Percentiles rank a stretch among this genome's conserved stretches.
Evolutionary conservation across 2,113 vertebrate genomes (phyloP).

Genomic region (Eudyptes chrysolophus): DNA sequence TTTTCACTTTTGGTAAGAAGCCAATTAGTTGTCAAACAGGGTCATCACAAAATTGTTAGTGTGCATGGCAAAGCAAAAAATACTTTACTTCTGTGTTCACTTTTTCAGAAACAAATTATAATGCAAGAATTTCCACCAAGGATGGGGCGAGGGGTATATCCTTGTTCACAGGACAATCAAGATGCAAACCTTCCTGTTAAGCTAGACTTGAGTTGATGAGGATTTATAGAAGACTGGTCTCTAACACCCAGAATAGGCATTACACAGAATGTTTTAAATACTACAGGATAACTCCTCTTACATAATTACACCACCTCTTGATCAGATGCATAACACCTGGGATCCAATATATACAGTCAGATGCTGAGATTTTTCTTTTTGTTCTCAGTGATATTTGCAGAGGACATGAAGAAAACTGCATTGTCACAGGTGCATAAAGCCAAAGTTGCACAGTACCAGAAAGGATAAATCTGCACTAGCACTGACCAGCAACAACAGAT

Average conservation of each 20-base stretch:
- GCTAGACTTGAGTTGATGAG: not conserved
- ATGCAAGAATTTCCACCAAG: not conserved
- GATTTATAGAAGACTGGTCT: not conserved
- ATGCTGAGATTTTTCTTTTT: not conserved
- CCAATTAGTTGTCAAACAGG: not conserved
- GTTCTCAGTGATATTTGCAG: not conserved
- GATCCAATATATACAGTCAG: not conserved
- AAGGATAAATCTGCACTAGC: not conserved
- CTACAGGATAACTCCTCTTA: not conserved
- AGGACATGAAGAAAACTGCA: not conserved
- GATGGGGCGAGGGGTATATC: not conserved
- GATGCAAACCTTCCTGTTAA: not conserved
- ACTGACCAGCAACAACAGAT: not conserved
- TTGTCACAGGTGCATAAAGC: not conserved
- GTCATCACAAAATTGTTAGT: not conserved
- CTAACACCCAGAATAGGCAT: not conserved
- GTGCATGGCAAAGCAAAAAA: not conserved
- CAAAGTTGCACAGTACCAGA: not conserved
- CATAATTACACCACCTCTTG: not conserved
- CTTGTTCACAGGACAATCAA: not conserved
- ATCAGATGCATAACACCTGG: not conserved
- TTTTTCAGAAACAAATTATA: not conserved
- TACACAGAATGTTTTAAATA: not conserved
- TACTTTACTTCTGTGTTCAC: not conserved
- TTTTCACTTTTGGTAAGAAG: constrained; percentile 14